Conservation (phyloP, 2,113 vertebrate genomes). For the Vidua macroura region DNA sequence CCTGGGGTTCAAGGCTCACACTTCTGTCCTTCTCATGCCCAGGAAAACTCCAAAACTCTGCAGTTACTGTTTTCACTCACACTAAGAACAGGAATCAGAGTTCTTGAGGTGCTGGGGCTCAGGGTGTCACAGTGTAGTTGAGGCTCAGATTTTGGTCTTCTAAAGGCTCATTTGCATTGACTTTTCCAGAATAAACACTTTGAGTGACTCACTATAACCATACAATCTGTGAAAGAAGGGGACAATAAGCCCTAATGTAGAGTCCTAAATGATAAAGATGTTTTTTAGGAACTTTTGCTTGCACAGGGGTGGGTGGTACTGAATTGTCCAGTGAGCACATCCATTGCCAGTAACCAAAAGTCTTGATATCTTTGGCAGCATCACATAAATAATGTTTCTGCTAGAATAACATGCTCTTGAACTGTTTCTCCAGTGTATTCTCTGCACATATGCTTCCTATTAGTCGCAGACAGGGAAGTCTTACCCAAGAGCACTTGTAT, state of each 20-base stretch:
- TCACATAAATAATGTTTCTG: neutral
- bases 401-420: constrained; percentile 47
- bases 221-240: neutral
- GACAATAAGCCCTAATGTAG: neutral
- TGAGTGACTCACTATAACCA: neutral
- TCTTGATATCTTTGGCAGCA: constrained; percentile 28
- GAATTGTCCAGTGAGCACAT: neutral
- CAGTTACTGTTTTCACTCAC: accelerated
- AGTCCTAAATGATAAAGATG: neutral
- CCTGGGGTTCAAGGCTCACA: neutral
- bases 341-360: neutral
- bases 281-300: neutral
- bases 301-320: neutral
- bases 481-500: neutral
- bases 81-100: neutral
- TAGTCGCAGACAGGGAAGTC: neutral
- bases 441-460: constrained; percentile 30
- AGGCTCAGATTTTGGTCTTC: neutral
- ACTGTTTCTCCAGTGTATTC: neutral
- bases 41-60: neutral
- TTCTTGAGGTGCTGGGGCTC: neutral
- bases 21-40: neutral
- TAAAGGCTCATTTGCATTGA: neutral
- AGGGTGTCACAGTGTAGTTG: neutral
- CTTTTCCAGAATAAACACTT: neutral